phyloP scores from a whole-genome alignment of 1,140 invertebrate genomes.

The Diabrotica undecimpunctata region DNA sequence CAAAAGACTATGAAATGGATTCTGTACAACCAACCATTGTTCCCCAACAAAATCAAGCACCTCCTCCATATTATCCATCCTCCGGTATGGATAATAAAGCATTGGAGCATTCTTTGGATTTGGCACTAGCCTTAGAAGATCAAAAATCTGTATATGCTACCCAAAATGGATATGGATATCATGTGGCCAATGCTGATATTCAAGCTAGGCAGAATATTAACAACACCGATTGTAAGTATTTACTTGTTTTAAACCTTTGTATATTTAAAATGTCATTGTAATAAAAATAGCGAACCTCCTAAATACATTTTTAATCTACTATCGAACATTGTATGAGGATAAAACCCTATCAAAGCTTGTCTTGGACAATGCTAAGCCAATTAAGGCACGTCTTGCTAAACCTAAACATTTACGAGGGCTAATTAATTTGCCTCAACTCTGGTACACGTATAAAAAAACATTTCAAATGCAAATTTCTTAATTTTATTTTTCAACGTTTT shows the following conservation, averaged over 20 bases:
- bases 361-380: too few species aligned
- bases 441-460: too few species aligned
- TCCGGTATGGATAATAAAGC: conserved; percentile 89
- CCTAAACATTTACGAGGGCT: too few species aligned
- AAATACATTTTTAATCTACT: too few species aligned
- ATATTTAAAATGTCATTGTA: too few species aligned
- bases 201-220: conserved; percentile 60
- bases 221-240: conserved; percentile 69
- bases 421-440: too few species aligned
- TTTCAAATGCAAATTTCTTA: too few species aligned
- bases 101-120: conserved; percentile 79
- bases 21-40: conserved; percentile 75
- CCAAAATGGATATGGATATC: conserved; percentile 81
- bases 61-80: conserved; percentile 78
- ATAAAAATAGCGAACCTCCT: too few species aligned
- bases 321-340: too few species aligned
- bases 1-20: conserved; percentile 88
- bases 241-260: not conserved
- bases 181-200: conserved; percentile 54
- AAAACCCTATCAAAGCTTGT: too few species aligned
- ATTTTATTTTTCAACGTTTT: too few species aligned
- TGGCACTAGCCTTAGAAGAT: conserved; percentile 74
- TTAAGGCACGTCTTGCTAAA: too few species aligned
- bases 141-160: conserved; percentile 77
- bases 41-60: conserved; percentile 73